Evolutionary conservation across 2,113 vertebrate genomes (phyloP).

Genomic region (Lepisosteus oculatus): DNA sequence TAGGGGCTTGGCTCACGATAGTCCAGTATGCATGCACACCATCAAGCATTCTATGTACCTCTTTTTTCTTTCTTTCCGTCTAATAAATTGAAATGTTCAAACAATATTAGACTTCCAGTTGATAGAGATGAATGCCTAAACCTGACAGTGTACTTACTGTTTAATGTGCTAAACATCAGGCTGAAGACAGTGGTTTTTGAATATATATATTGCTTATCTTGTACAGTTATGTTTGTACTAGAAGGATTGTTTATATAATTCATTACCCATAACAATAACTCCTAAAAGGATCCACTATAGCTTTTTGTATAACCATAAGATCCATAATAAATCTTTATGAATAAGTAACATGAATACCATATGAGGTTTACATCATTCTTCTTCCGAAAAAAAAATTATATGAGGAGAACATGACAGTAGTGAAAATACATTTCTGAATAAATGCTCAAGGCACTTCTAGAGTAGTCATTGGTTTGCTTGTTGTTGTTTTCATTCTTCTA

Average conservation of each 20-base stretch:
- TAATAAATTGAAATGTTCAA: slow-evolving; percentile 50
- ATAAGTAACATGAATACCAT: slow-evolving; percentile 58
- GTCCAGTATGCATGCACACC: slow-evolving; percentile 41
- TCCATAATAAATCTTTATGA: slow-evolving; percentile 40
- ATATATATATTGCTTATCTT: slow-evolving; percentile 68
- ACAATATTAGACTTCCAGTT: slow-evolving; percentile 63
- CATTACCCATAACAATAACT: slow-evolving; percentile 59
- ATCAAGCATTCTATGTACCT: slow-evolving; percentile 45
- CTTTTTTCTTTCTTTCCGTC: slow-evolving; percentile 48
- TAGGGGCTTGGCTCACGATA: slow-evolving; percentile 43
- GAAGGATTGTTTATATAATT: slow-evolving; percentile 70
- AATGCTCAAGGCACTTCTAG: neutral
- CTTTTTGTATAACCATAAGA: slow-evolving; percentile 47
- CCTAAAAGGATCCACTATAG: slow-evolving; percentile 54
- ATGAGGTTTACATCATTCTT: slow-evolving; percentile 53
- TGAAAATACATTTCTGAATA: neutral
- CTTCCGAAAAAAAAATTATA: slow-evolving; percentile 30
- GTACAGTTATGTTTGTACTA: slow-evolving; percentile 63
- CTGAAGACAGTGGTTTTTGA: slow-evolving; percentile 63
- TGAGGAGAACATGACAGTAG: slow-evolving; percentile 24
- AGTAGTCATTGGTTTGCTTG: neutral
- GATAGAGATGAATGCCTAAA: slow-evolving; percentile 60
- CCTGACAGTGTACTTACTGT: slow-evolving; percentile 52
- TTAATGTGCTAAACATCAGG: slow-evolving; percentile 73
- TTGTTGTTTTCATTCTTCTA: neutral